Evolutionary conservation across 2,888 invertebrate genomes (phyloP), one percentile per base, ranked within the genome.

Genomic region (Hydriomena furcata): DNA sequence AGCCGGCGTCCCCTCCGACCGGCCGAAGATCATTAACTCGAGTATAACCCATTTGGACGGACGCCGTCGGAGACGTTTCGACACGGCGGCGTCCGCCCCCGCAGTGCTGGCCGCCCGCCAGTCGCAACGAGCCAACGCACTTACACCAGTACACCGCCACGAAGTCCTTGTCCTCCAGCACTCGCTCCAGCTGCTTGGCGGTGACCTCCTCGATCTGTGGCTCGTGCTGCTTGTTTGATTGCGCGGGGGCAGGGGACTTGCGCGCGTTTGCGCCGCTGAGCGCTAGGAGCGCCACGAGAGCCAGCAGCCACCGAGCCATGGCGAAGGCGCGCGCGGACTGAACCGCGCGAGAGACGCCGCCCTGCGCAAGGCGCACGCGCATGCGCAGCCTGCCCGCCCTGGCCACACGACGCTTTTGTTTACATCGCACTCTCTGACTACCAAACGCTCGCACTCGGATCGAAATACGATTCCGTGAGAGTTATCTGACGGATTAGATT

Each of bases 101-200:
- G 74, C 71, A 79, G 76, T 68, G 60, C 76, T 78, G 77, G 82
- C 79, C 68, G 61, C 40, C 58, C 66, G 79, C 78, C 81, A 76
- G 75, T 64, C 66, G 63, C 60, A 55, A 47, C 64, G 70, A 73
- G 60, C 63, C 68, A 63, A 61, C 63, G 58, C 92, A 96, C 97
- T 97, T 95, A 97, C 97, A 97, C 96, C 97, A 97, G 92, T 95
- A 97, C 91, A 97, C 97, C 84, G 97, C 97, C 85, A 97, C 96
- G 92, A 95, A 97, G 91, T 97, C 97, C 93, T 97, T 96, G 73
- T 96, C 96, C 87, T 94, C 93, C 84, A 97, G 93, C 74, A 97
- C 93, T 83, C 95, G 94, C 84, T 97, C 97, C 91, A 97, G 93
- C 91, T 97, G 96, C 91, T 97, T 97, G 83, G 96, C 94, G 89